phyloP scores from a whole-genome alignment of 2,888 invertebrate species.

The Eristalinus aeneus region DNA sequence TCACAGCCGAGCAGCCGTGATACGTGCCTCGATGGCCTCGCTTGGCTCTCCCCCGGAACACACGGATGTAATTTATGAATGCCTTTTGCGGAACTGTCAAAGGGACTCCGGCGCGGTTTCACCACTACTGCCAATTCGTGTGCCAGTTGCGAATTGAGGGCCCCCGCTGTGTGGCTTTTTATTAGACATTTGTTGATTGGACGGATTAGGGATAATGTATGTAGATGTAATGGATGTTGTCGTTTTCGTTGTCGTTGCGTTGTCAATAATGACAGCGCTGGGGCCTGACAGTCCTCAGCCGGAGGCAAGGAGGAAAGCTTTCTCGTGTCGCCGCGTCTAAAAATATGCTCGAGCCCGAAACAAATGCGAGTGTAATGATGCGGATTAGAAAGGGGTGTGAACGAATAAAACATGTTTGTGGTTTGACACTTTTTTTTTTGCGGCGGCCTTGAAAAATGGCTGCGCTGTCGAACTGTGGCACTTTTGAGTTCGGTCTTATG shows the following conservation, averaged over 20 bases:
- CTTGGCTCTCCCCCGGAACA: constrained; percentile 24
- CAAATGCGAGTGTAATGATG: constrained; percentile 30
- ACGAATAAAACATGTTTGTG: background rate
- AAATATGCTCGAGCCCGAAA: background rate
- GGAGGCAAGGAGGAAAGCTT: background rate
- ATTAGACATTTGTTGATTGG: constrained; percentile 69
- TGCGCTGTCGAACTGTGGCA: background rate
- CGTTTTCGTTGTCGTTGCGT: background rate
- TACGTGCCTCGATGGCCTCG: constrained; percentile 21
- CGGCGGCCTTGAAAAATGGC: background rate
- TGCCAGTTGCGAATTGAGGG: background rate
- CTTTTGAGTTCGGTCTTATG: background rate
- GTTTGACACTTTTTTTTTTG: background rate
- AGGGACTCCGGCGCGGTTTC: constrained; percentile 13
- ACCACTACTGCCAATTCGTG: too few relatives aligned
- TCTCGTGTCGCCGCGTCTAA: constrained; percentile 3
- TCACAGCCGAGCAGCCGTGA: constrained; percentile 34
- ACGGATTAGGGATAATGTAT: constrained; percentile 53
- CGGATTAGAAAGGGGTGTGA: constrained; percentile 5
- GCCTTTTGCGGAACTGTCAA: constrained; percentile 34
- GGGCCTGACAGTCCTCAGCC: background rate
- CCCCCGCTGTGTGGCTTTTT: constrained; percentile 59
- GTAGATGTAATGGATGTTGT: constrained; percentile 29
- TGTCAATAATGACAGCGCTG: background rate
- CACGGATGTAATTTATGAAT: constrained; percentile 59